These are phyloP conservation scores for Lagria hirta DNA, from an alignment of 2,888 invertebrate species.

Conservation along the genomic window DNA sequence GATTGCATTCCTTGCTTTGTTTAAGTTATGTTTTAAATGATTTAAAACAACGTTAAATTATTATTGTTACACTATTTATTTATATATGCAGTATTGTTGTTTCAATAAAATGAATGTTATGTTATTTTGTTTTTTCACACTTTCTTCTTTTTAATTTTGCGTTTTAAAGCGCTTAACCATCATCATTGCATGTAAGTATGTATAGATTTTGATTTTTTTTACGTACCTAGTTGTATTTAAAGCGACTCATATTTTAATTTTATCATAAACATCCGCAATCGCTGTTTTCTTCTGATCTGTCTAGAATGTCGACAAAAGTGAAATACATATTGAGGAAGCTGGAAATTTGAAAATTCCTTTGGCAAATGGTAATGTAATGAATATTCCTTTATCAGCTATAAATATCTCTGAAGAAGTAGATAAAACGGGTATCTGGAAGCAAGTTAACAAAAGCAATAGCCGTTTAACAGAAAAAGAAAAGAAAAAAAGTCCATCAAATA, in stretches of 20 bases:
- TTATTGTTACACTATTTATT: slow-evolving; percentile 29
- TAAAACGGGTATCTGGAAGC: slow-evolving; percentile 92
- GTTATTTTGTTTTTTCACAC: slow-evolving; percentile 30
- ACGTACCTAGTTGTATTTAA: not conserved
- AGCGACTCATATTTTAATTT: too few species aligned
- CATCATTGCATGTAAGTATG: slow-evolving; percentile 27
- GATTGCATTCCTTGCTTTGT: slow-evolving; percentile 23
- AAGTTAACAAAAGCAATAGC: slow-evolving; percentile 73
- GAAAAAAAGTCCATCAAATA: slow-evolving; percentile 50
- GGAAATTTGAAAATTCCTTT: slow-evolving; percentile 81
- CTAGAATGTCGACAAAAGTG: slow-evolving; percentile 26
- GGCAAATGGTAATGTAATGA: slow-evolving; percentile 87
- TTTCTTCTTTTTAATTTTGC: slow-evolving; percentile 17
- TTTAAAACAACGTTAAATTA: too few species aligned
- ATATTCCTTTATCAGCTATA: slow-evolving; percentile 80
- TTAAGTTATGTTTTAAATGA: too few species aligned
- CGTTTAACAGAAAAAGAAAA: slow-evolving; percentile 48
- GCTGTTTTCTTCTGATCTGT: too few species aligned
- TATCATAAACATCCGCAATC: too few species aligned
- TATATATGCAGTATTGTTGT: slow-evolving; percentile 34
- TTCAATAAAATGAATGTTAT: slow-evolving; percentile 35
- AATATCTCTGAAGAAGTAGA: slow-evolving; percentile 94
- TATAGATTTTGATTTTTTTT: slow-evolving; percentile 11
- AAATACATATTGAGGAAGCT: slow-evolving; percentile 34
- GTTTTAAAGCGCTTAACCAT: slow-evolving; percentile 14